These are phyloP conservation scores for Apodemia zela DNA, from an alignment of 2,888 invertebrate species.

Conservation along the genomic window DNA sequence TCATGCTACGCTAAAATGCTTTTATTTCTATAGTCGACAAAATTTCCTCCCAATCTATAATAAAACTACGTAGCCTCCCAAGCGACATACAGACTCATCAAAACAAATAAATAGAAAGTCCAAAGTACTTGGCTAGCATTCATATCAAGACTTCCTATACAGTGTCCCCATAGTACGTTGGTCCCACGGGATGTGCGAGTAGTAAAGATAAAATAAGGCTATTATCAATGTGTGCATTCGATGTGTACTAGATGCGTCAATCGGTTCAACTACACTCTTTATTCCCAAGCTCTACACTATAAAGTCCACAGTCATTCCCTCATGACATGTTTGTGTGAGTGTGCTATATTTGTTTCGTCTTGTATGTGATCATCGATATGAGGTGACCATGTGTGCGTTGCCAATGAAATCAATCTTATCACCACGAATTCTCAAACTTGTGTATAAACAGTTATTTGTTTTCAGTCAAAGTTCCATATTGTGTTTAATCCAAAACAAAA, in stretches of 20 bases:
- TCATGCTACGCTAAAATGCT: background rate
- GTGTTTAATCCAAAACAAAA: background rate
- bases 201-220: conserved; percentile 69
- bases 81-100: conserved; percentile 25
- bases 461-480: background rate
- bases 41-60: background rate
- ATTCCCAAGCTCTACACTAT: conserved; percentile 51
- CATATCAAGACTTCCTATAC: conserved; percentile 61
- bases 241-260: conserved; percentile 64
- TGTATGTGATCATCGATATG: conserved; percentile 60
- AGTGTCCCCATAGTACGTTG: conserved; percentile 57
- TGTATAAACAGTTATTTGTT: conserved; percentile 14
- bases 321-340: conserved; percentile 48
- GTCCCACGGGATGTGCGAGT: conserved; percentile 71
- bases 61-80: conserved; percentile 5
- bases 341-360: conserved; percentile 71
- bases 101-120: conserved; percentile 47
- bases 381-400: conserved; percentile 69
- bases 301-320: conserved; percentile 52
- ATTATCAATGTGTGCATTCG: conserved; percentile 51
- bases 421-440: conserved; percentile 60
- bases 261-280: conserved; percentile 60
- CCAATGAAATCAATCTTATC: conserved; percentile 71
- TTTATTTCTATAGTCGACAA: background rate
- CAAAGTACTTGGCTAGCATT: conserved; percentile 58